Evolutionary conservation across 2,113 vertebrate species (phyloP).

Genomic region (Holacanthus passer): DNA sequence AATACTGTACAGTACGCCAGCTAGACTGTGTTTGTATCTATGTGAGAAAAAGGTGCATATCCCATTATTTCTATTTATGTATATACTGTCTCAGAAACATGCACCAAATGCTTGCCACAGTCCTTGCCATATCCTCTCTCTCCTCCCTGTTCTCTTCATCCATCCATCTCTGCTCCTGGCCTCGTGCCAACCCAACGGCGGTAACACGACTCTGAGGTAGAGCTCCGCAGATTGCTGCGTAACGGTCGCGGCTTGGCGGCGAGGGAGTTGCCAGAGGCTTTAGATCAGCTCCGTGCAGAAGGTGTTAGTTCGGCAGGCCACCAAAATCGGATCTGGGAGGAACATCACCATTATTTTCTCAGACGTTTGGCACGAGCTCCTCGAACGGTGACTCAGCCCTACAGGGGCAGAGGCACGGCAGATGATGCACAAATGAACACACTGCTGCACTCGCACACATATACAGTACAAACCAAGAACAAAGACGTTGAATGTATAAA

Average conservation of each 20-base stretch:
- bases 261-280: conserved; percentile 22
- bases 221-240: conserved; percentile 36
- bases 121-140: not conserved
- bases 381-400: conserved; percentile 65
- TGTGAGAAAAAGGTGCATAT: not conserved
- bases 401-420: conserved; percentile 15
- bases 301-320: conserved; percentile 42
- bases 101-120: not conserved
- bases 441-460: conserved; percentile 37
- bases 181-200: conserved; percentile 13
- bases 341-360: conserved; percentile 51
- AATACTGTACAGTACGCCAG: not conserved
- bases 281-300: conserved; percentile 36
- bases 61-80: not conserved
- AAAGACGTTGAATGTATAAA: not conserved
- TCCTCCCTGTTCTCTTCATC: not conserved
- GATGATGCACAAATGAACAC: conserved; percentile 37
- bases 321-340: conserved; percentile 24
- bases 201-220: conserved; percentile 44
- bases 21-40: not conserved
- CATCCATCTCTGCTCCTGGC: not conserved
- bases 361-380: conserved; percentile 39
- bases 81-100: too few species aligned
- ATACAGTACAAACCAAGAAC: not conserved
- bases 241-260: conserved; percentile 1